These are phyloP conservation scores for Byasa hedistus DNA, from an alignment of 2,888 invertebrate species.

Conservation along the genomic window DNA sequence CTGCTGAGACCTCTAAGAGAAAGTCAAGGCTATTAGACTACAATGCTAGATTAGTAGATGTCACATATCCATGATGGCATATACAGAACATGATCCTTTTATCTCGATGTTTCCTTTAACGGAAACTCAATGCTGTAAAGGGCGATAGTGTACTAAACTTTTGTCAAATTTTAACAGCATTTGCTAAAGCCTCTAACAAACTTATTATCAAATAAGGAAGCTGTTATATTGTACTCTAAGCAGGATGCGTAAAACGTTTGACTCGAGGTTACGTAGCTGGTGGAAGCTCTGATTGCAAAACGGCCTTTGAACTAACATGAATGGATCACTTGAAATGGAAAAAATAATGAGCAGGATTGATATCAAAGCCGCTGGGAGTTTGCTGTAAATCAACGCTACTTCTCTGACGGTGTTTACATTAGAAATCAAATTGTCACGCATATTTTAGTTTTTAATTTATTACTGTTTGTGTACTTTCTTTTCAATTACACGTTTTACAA, in stretches of 20 bases:
- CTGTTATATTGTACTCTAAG: background rate
- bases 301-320: slow-evolving; percentile 14
- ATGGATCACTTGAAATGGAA: slow-evolving; percentile 11
- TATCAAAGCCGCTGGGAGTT: slow-evolving; percentile 1
- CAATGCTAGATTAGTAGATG: no score
- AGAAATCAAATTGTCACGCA: background rate
- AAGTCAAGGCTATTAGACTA: no score
- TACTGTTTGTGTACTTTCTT: background rate
- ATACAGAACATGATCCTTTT: no score
- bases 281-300: background rate
- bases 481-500: no score
- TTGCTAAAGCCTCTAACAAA: background rate
- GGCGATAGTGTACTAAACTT: background rate
- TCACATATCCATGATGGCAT: no score
- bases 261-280: background rate
- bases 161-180: background rate
- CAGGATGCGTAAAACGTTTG: background rate
- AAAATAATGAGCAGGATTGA: slow-evolving; percentile 18
- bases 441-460: no score
- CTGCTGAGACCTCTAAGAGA: no score
- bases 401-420: background rate
- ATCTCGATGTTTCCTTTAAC: background rate
- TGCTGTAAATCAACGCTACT: background rate
- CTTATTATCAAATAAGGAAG: background rate
- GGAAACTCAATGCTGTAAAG: background rate